A percentile compares a stretch with the other conserved stretches of the same genome.
phyloP scores from a whole-genome alignment of 2,888 invertebrate genomes.

The Brachyptera risi region DNA sequence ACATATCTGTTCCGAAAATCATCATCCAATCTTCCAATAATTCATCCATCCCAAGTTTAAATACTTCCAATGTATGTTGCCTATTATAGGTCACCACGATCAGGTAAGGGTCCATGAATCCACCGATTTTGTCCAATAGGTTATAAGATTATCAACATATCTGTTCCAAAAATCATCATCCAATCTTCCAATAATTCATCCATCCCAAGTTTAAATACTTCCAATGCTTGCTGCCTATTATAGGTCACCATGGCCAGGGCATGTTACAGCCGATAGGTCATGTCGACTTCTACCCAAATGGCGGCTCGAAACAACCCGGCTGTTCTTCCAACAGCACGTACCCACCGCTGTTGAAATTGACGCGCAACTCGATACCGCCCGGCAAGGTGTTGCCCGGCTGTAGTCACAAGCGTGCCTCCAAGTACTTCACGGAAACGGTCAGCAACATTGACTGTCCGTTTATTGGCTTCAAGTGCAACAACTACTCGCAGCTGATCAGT shows the following conservation, averaged over 20 bases:
- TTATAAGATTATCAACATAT: too few relatives aligned
- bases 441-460: slow-evolving; percentile 42
- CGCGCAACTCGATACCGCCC: slow-evolving; percentile 38
- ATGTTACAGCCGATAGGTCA: slow-evolving; percentile 42
- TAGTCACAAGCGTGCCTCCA: slow-evolving; percentile 46
- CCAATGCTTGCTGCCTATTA: too few relatives aligned
- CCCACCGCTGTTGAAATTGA: slow-evolving; percentile 38
- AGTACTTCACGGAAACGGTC: slow-evolving; percentile 46
- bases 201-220: too few relatives aligned
- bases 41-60: too few relatives aligned
- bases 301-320: slow-evolving; percentile 43
- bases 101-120: too few relatives aligned
- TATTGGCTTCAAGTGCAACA: slow-evolving; percentile 42
- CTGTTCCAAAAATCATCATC: too few relatives aligned
- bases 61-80: too few relatives aligned
- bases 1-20: too few relatives aligned
- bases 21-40: too few relatives aligned
- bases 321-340: slow-evolving; percentile 40
- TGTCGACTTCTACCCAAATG: slow-evolving; percentile 46
- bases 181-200: too few relatives aligned
- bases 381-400: slow-evolving; percentile 45
- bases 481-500: slow-evolving; percentile 33
- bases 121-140: too few relatives aligned
- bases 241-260: slow-evolving; percentile 43
- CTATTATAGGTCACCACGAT: too few relatives aligned